Base-by-base conservation (phyloP, 2,797 vertebrate genomes). In the Sebastes trivittatus region DNA sequence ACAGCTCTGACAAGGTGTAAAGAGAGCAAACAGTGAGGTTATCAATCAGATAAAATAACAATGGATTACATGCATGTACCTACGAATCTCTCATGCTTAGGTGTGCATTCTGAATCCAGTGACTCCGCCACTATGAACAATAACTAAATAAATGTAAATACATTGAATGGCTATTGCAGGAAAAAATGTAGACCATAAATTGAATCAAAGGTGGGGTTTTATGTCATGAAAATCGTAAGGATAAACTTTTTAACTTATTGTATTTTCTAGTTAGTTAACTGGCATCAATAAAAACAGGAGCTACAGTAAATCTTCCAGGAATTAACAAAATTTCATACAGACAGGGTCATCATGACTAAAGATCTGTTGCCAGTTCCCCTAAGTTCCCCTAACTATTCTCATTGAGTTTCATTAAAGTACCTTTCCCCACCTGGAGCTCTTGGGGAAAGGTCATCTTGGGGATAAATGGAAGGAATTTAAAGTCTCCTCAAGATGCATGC, bases 361-460 rank as follows among this genome's bases (percentile, higher is more conserved):
- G 46, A 77, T 71, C 32, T 58, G 22, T 66, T 56, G 49, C 55
- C 49, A 75, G 65, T 65, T 67, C 13, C 23, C 23, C 23, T 23
- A 23, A 75, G 65, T 65, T 67, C 13, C 23, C 23, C 23, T 23
- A 23, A 23, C 23, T 23, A 81, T 72, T 55, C 76, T 65, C 56
- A 77, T 60, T 59, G 58, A 83, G 72, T 81, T 83, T 82, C 38
- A 77, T 81, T 85, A 68, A 75, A 83, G 55, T 23, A 34, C 46
- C 38, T 82, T 60, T 23, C 14, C 11, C 61, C 14, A 67, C 61
- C 61, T 79, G 71, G 63, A 49, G 38, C 30, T n/a, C 22, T 58
- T 58, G 54, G 22, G 56, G 56, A 58, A 27, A 58, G 56, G 23
- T 27, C 23, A 25, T 58, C 25, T 27, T 58, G 36, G 42, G 65